phyloP scores from a whole-genome alignment of 1,140 invertebrate species.

The Lucilia sericata region DNA sequence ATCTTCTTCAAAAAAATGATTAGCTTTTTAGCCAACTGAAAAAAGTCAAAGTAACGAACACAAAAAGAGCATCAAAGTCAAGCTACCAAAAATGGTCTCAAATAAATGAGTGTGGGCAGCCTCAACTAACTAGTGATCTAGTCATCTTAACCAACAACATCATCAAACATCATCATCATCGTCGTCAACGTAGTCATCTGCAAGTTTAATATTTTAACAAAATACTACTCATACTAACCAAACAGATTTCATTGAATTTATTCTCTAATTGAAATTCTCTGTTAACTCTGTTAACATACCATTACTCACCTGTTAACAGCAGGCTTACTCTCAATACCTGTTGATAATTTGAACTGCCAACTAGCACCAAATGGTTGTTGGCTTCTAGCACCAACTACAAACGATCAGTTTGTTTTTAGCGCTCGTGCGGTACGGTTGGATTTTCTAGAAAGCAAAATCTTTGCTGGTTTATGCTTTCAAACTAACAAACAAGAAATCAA shows the following conservation, averaged over 20 bases:
- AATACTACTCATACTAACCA: neutral
- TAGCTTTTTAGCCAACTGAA: neutral
- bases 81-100: neutral
- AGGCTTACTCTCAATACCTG: neutral
- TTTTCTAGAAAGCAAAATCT: constrained; percentile 51
- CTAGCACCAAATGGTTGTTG: constrained; percentile 24
- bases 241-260: neutral
- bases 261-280: neutral
- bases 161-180: neutral
- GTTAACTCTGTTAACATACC: neutral
- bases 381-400: constrained; percentile 27
- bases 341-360: constrained; percentile 3
- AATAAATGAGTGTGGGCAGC: constrained; percentile 32
- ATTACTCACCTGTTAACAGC: neutral
- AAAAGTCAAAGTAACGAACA: neutral
- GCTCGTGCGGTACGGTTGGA: constrained; percentile 66
- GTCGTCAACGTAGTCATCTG: neutral
- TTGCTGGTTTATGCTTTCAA: constrained; percentile 35
- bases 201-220: neutral
- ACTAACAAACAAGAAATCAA: constrained; percentile 28
- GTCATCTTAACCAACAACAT: neutral
- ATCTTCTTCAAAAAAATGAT: neutral
- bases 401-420: constrained; percentile 66
- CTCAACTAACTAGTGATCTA: neutral
- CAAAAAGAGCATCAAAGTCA: neutral